Evolutionary conservation across 2,113 vertebrate species (phyloP), one percentile per base, ranked within the genome.

Genomic region (Tragulus kanchil): DNA sequence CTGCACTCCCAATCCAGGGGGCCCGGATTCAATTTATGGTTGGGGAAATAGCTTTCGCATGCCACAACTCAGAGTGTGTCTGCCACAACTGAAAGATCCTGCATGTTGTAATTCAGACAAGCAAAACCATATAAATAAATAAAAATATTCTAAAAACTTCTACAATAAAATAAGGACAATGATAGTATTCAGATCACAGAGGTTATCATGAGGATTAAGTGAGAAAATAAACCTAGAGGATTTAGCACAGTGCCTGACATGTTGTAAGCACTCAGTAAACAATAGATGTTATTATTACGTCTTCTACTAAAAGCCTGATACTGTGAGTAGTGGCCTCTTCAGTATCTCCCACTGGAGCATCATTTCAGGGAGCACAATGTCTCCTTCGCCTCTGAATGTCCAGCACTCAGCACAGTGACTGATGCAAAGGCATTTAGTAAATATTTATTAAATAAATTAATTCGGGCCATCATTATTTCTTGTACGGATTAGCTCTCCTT

Each of bases 401-500:
- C 45, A 83, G 21, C 31, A 23, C 17, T 48, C 31, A 91, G 90
- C 62, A 45, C 54, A 62, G 52, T 77, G 28, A 42, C 59, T 89
- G 65, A 31, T 28, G 26, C 31, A 85, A 94, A 96, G 54, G 64
- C 52, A 90, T 86, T 90, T 86, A 67, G 77, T 81, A 89, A 90
- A 56, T 45, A 69, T 64, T 82, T 82, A 56, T 16, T 82, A n/a
- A 92, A 88, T 71, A 79, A 77, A 92, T 81, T 89, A 90, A 97
- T 75, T 67, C 0, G 0, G 25, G 56, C 25, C 67, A 84, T 52
- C 28, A n/a, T 59, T 65, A 81, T 61, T 85, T 97, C 58, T 81
- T 85, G 58, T 50, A 23, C 50, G 59, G 58, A 87, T 90, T 48
- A 71, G 31, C 59, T 90, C n/a, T 97, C 54, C n/a, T 81, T 81